Conservation (phyloP, 2,888 invertebrate species). For the Synergus japonicus region DNA sequence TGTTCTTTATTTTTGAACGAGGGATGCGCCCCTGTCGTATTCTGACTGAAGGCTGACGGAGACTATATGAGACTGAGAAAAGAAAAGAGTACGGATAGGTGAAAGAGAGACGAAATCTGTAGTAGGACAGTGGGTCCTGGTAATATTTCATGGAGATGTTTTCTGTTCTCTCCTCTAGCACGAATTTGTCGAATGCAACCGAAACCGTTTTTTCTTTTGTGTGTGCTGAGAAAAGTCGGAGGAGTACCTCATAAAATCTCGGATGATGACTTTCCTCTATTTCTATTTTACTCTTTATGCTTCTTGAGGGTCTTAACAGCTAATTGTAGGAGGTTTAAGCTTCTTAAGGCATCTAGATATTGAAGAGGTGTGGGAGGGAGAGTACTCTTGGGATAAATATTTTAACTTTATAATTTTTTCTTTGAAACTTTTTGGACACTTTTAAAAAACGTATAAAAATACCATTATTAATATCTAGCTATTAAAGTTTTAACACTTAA, state of each 20-base stretch:
- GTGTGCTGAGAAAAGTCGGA: constrained; percentile 14
- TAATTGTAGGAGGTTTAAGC: constrained; percentile 6
- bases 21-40: constrained; percentile 16
- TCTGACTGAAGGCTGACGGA: constrained; percentile 14
- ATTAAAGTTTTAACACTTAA: too few species aligned
- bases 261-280: not conserved
- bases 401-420: too few species aligned
- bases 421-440: too few species aligned
- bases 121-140: constrained; percentile 43
- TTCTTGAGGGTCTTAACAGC: not conserved
- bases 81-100: constrained; percentile 21
- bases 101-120: constrained; percentile 42
- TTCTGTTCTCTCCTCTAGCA: constrained; percentile 38
- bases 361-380: not conserved
- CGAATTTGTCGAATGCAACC: constrained; percentile 36
- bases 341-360: not conserved
- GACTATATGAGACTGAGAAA: constrained; percentile 41
- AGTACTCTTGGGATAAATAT: not conserved
- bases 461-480: too few species aligned
- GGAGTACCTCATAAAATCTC: constrained; percentile 5
- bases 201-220: constrained; percentile 50
- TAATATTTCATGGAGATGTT: constrained; percentile 50
- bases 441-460: too few species aligned
- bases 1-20: not conserved
- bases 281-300: not conserved